These are phyloP conservation scores for Nomada lathburiana DNA, from an alignment of 2,888 invertebrate genomes.

Conservation along the genomic window DNA sequence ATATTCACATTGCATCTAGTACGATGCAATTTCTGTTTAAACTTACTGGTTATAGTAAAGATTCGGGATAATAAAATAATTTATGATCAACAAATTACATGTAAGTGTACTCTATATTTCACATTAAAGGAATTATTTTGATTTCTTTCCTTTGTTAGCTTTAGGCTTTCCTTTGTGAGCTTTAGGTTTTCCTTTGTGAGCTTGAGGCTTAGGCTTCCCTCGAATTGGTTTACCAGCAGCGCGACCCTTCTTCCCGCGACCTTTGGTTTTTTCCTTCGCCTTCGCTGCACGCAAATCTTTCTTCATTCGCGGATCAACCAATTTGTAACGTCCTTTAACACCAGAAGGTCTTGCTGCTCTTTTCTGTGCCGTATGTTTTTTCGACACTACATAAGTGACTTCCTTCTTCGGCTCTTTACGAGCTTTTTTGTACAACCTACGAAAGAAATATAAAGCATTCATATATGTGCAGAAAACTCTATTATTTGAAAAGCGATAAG, in stretches of 20 bases:
- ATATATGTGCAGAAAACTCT: constrained; percentile 17
- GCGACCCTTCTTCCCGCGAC: constrained; percentile 79
- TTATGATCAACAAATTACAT: no score
- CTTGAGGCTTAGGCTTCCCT: constrained; percentile 62
- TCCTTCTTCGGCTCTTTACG: constrained; percentile 94
- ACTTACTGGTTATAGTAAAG: no score
- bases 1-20: background rate
- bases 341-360: constrained; percentile 92
- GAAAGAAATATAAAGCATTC: constrained; percentile 41
- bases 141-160: constrained; percentile 57
- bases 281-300: constrained; percentile 93
- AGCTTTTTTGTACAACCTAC: constrained; percentile 95
- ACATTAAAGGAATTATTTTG: constrained; percentile 37
- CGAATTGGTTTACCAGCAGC: constrained; percentile 78
- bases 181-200: constrained; percentile 47
- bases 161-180: constrained; percentile 32
- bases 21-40: background rate
- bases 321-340: constrained; percentile 95
- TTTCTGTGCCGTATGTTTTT: constrained; percentile 92
- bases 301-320: constrained; percentile 98
- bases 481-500: background rate
- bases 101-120: background rate
- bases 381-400: constrained; percentile 96
- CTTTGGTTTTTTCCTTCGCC: constrained; percentile 87
- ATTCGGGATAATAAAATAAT: no score